Evolutionary conservation across 2,888 invertebrate species (phyloP), one percentile per base, ranked within the genome.

Genomic region (Drosophila affinis): DNA sequence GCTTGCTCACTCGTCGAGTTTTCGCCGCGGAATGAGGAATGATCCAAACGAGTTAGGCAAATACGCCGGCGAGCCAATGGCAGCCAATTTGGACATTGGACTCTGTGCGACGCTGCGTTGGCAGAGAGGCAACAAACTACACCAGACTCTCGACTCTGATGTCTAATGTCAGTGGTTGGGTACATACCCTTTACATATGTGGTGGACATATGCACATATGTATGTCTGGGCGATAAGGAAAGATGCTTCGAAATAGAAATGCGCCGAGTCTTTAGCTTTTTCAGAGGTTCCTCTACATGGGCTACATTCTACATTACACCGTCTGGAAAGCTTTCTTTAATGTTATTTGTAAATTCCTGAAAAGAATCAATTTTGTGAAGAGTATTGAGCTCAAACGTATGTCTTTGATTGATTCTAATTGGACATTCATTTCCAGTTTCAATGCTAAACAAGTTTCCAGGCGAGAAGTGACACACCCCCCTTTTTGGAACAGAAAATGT

Each of bases 61-160:
- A 59, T 45, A 59, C 69, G 48, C 57, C 68, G 51, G 60, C 72
- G 47, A 34, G 51, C 55, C 32, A 52, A 56, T 39, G 39, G 46
- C 52, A 27, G 62, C 71, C 57, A 57, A 60, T 69, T 67, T 78
- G 87, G 70, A 79, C 78, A 75, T 79, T 75, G 75, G 72, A 87
- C 82, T 59, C 56, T 68, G 49, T 39, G 39, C 39, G 14, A n/a
- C 39, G 39, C 39, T 69, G 67, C 49, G 53, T 56, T 62, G 57
- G 48, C 63, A 71, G 27, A 46, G 14, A 61, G 17, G 46, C 17
- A 62, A 58, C 58, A 62, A 69, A 56, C 62, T 34, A 60, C 39
- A 39, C 39, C 39, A 39, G 39, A 39, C 39, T 10, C 32, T n/a
- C 4, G 39, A 7, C 39, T 39, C 39, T 32, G 39, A 39, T 39